Conservation (phyloP, 2,888 invertebrate genomes). For the Hemicrepidius hirtus region DNA sequence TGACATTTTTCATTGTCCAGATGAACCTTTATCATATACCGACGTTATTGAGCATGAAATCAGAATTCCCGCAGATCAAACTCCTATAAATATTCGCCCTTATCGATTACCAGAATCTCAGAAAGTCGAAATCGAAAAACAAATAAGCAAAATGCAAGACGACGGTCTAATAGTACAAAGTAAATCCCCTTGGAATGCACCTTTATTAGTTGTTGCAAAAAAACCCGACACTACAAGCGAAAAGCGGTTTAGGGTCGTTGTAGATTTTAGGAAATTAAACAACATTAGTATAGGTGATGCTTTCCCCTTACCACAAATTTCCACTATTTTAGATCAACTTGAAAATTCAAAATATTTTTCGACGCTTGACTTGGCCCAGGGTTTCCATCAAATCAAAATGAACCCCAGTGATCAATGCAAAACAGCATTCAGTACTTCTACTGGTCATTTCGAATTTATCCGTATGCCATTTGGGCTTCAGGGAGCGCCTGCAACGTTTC, state of each 20-base stretch:
- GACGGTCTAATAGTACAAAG: conserved; percentile 58
- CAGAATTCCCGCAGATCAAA: conserved; percentile 59
- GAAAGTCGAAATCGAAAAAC: conserved; percentile 62
- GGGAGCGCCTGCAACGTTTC: conserved; percentile 67
- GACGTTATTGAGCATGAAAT: conserved; percentile 64
- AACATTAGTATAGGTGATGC: conserved; percentile 65
- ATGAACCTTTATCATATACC: conserved; percentile 55
- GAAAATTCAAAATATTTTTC: conserved; percentile 66
- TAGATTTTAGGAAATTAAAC: conserved; percentile 68
- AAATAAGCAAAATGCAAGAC: conserved; percentile 60
- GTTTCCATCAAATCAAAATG: conserved; percentile 55
- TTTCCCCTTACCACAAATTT: conserved; percentile 66
- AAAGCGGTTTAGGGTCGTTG: conserved; percentile 64
- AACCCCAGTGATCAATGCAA: conserved; percentile 40
- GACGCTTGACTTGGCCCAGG: conserved; percentile 60
- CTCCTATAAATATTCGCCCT: conserved; percentile 63
- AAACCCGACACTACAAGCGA: conserved; percentile 57
- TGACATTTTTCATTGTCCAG: conserved; percentile 59
- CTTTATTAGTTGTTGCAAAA: conserved; percentile 56
- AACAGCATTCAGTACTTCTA: conserved; percentile 63
- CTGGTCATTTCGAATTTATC: conserved; percentile 65
- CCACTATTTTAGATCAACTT: conserved; percentile 65
- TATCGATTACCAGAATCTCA: conserved; percentile 62
- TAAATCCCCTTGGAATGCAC: conserved; percentile 53
- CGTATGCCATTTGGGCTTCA: conserved; percentile 64